phyloP scores from a whole-genome alignment of 2,113 vertebrate species.

The Setophaga petechia region DNA sequence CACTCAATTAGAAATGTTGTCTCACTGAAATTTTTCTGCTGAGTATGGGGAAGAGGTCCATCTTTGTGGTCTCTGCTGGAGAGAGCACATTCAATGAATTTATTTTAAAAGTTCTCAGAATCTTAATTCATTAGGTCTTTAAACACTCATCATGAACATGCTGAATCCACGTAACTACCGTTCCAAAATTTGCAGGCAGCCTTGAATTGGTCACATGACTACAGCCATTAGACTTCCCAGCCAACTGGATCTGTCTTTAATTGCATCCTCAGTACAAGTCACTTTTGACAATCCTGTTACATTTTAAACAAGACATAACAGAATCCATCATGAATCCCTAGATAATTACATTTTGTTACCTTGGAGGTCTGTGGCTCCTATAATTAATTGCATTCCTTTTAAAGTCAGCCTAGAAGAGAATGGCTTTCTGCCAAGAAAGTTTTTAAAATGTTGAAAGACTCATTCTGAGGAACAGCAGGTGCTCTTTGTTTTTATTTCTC shows the following conservation, averaged over 20 bases:
- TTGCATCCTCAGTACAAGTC: background rate
- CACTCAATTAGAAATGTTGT: background rate
- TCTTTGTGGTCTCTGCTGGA: background rate
- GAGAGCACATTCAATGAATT: background rate
- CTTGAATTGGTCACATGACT: background rate
- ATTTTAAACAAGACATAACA: constrained; percentile 38
- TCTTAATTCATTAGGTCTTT: background rate
- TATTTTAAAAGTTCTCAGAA: background rate
- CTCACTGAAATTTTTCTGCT: background rate
- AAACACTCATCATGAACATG: background rate
- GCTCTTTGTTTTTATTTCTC: constrained; percentile 61
- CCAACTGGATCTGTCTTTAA: background rate
- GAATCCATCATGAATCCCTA: constrained; percentile 3
- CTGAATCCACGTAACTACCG: background rate
- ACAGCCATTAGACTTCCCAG: background rate
- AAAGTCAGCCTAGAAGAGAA: constrained; percentile 26
- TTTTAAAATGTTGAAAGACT: constrained; percentile 53
- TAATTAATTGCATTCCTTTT: constrained; percentile 52
- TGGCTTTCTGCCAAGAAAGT: constrained; percentile 49
- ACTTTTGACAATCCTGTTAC: constrained; percentile 14
- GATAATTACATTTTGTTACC: constrained; percentile 45
- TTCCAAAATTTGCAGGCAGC: background rate
- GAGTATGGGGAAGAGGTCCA: background rate
- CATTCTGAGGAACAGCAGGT: constrained; percentile 55
- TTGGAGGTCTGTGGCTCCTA: background rate